A percentile compares a stretch with the other conserved stretches of the same genome.
Conservation (phyloP, 2,888 invertebrate genomes). For the Sisyra terminalis region DNA sequence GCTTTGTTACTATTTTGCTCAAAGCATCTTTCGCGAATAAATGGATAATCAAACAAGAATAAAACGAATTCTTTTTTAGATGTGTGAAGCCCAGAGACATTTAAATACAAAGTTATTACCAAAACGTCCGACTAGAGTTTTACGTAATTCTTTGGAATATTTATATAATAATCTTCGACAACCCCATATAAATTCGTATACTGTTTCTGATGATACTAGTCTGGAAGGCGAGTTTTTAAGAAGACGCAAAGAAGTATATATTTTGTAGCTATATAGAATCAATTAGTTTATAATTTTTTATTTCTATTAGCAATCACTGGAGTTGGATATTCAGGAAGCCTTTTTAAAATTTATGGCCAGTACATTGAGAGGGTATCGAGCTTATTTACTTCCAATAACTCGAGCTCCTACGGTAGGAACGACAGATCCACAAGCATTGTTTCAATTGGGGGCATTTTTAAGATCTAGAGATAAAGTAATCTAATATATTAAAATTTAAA, state of each 20-base stretch:
- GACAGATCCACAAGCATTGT: slow-evolving; percentile 88
- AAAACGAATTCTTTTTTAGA: too few relatives aligned
- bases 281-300: slow-evolving; percentile 1
- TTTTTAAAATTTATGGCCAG: slow-evolving; percentile 91
- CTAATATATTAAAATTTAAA: background rate
- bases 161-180: slow-evolving; percentile 48
- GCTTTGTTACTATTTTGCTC: too few relatives aligned
- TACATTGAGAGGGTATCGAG: slow-evolving; percentile 78
- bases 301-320: slow-evolving; percentile 55
- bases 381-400: slow-evolving; percentile 79
- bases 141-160: slow-evolving; percentile 62
- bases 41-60: too few relatives aligned
- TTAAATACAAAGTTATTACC: slow-evolving; percentile 68
- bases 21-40: too few relatives aligned
- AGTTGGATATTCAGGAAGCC: slow-evolving; percentile 91
- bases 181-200: slow-evolving; percentile 14
- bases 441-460: slow-evolving; percentile 82
- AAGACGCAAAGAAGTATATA: slow-evolving; percentile 56
- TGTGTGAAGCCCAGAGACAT: slow-evolving; percentile 76
- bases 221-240: slow-evolving; percentile 71
- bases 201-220: slow-evolving; percentile 28
- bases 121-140: slow-evolving; percentile 67
- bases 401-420: slow-evolving; percentile 86
- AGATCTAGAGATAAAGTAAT: slow-evolving; percentile 69
- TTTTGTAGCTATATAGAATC: slow-evolving; percentile 5